Percentiles rank a stretch among this genome's conserved stretches.
These are phyloP conservation scores for Cercopithecus mona DNA, from an alignment of 2,113 vertebrate genomes.

Conservation along the genomic window DNA sequence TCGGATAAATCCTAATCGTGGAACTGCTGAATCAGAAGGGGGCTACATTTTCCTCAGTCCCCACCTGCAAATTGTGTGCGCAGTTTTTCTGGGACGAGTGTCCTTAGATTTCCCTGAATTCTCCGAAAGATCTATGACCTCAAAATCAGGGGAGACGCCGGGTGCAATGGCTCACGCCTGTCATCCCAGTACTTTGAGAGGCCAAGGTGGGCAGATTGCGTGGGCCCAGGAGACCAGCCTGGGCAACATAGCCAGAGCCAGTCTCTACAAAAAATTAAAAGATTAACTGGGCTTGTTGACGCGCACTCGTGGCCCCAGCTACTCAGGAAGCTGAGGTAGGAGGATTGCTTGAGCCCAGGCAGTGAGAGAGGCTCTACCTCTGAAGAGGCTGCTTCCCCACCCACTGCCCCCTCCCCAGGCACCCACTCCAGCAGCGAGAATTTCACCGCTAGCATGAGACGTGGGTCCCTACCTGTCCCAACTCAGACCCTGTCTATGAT, in stretches of 20 bases:
- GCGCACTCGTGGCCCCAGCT: no score
- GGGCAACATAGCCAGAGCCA: no score
- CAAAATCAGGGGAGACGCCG: background rate
- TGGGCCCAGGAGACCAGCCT: no score
- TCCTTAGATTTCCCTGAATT: background rate
- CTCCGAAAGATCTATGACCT: background rate
- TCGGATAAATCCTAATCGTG: background rate
- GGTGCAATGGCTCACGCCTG: no score
- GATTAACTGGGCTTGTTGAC: no score
- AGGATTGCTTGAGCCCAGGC: no score
- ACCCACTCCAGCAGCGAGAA: background rate
- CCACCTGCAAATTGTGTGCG: no score
- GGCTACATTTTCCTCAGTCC: background rate
- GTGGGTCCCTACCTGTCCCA: background rate
- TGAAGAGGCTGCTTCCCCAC: background rate
- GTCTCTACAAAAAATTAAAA: no score
- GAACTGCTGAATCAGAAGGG: background rate
- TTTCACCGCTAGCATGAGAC: fast-evolving
- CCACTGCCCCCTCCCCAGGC: background rate
- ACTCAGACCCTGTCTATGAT: background rate
- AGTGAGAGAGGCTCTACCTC: no score
- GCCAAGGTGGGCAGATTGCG: no score
- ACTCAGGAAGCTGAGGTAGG: no score
- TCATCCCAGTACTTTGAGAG: no score
- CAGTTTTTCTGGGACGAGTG: background rate